phyloP scores from a whole-genome alignment of 2,888 invertebrate species.

The Hybos culiciformis region DNA sequence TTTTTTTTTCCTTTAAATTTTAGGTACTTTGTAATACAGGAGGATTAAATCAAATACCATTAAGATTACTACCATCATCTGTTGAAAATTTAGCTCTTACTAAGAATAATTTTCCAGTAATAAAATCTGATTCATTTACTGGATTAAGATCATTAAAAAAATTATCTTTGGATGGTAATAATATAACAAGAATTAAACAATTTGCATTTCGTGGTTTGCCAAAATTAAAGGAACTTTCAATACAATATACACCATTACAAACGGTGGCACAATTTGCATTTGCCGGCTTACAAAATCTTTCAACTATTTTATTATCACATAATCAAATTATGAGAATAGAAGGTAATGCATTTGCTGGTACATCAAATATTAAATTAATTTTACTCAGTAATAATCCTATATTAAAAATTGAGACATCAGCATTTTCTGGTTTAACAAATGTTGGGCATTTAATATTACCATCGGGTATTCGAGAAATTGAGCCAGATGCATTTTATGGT shows the following conservation, averaged over 20 bases:
- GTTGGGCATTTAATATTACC: slow-evolving; percentile 74
- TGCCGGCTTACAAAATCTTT: slow-evolving; percentile 68
- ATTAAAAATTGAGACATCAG: slow-evolving; percentile 63
- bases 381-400: slow-evolving; percentile 75
- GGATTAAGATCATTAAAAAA: slow-evolving; percentile 68
- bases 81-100: slow-evolving; percentile 77
- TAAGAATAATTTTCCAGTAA: slow-evolving; percentile 68
- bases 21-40: slow-evolving; percentile 84
- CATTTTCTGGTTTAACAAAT: slow-evolving; percentile 71
- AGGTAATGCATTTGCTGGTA: slow-evolving; percentile 74
- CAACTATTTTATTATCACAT: slow-evolving; percentile 52
- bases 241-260: slow-evolving; percentile 72
- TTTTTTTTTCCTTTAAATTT: slow-evolving; percentile 22
- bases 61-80: slow-evolving; percentile 55
- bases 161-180: slow-evolving; percentile 75
- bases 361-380: slow-evolving; percentile 68
- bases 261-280: slow-evolving; percentile 74
- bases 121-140: slow-evolving; percentile 69
- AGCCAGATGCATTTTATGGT: slow-evolving; percentile 68
- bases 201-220: slow-evolving; percentile 76
- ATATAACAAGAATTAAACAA: slow-evolving; percentile 67
- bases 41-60: slow-evolving; percentile 64
- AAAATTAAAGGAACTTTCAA: slow-evolving; percentile 62
- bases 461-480: slow-evolving; percentile 60
- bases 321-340: slow-evolving; percentile 57